phyloP scores from a whole-genome alignment of 1,140 invertebrate species.

The Scaptomyza montana region DNA sequence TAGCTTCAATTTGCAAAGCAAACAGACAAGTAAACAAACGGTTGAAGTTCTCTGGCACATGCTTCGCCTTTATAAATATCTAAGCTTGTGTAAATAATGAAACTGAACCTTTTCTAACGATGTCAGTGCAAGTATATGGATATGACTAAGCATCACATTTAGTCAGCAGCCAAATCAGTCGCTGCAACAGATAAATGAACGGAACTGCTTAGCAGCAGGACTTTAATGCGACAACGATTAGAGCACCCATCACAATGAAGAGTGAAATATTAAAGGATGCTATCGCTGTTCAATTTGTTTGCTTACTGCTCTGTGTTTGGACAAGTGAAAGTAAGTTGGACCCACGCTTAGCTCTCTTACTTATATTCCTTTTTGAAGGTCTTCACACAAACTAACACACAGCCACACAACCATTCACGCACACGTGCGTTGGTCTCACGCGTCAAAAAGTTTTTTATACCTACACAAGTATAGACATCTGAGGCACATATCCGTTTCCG shows the following conservation, averaged over 20 bases:
- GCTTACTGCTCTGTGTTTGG: constrained; percentile 26
- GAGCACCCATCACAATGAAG: constrained; percentile 13
- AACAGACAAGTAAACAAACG: constrained; percentile 22
- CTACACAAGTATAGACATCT: constrained; percentile 40
- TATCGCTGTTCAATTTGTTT: constrained; percentile 5
- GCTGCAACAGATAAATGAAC: constrained; percentile 36
- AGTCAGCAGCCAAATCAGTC: constrained; percentile 3
- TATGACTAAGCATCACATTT: constrained; percentile 19
- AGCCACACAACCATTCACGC: constrained; percentile 10
- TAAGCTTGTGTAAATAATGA: constrained; percentile 63
- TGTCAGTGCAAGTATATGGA: neutral
- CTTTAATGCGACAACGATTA: constrained; percentile 7
- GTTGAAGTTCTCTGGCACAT: constrained; percentile 13
- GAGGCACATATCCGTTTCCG: constrained; percentile 66
- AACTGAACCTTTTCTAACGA: constrained; percentile 42
- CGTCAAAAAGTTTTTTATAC: constrained; percentile 21
- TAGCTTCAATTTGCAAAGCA: constrained; percentile 26
- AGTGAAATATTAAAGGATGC: constrained; percentile 5
- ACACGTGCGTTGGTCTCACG: constrained; percentile 24
- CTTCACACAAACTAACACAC: constrained; percentile 36
- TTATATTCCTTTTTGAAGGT: constrained; percentile 65
- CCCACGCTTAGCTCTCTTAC: constrained; percentile 70
- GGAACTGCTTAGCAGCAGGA: constrained; percentile 2
- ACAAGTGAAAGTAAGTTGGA: constrained; percentile 68
- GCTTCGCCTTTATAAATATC: constrained; percentile 1